Evolutionary conservation across 2,113 vertebrate species (phyloP).

Genomic region (Pao palembangensis): DNA sequence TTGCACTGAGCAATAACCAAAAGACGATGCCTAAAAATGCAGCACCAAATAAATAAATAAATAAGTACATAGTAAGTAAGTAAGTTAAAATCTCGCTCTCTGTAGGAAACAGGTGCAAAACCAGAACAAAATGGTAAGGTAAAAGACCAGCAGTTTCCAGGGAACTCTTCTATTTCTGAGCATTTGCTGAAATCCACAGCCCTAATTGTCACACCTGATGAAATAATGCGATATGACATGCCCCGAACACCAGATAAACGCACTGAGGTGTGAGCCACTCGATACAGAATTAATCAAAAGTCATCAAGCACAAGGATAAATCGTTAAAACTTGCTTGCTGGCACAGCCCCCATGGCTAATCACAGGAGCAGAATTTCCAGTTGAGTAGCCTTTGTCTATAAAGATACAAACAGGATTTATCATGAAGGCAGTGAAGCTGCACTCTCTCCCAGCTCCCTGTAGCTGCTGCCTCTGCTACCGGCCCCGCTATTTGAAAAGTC

Average conservation of each 20-base stretch:
- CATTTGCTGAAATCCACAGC: constrained; percentile 44
- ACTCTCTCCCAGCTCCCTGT: constrained; percentile 29
- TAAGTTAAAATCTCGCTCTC: neutral
- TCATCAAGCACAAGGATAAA: constrained; percentile 56
- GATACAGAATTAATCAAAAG: constrained; percentile 72
- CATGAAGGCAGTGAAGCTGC: constrained; percentile 54
- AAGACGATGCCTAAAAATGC: too few species aligned
- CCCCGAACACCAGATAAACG: constrained; percentile 47
- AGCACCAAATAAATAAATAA: too few species aligned
- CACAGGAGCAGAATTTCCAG: constrained; percentile 56
- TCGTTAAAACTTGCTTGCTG: constrained; percentile 66
- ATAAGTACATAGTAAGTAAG: too few species aligned
- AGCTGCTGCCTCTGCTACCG: constrained; percentile 34
- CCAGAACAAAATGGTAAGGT: neutral
- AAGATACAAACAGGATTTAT: constrained; percentile 64
- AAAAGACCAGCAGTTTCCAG: constrained; percentile 7
- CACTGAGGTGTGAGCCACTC: constrained; percentile 56
- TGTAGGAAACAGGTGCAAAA: neutral
- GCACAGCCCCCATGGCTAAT: constrained; percentile 58
- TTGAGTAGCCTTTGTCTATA: constrained; percentile 64
- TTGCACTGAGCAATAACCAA: too few species aligned
- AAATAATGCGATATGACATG: constrained; percentile 59
- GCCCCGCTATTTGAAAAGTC: constrained; percentile 54
- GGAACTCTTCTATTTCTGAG: constrained; percentile 25
- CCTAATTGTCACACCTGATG: constrained; percentile 59